Percentiles rank a stretch among this genome's conserved stretches.
phyloP scores from a whole-genome alignment of 2,113 vertebrate genomes.

The Copsychus sechellarum region DNA sequence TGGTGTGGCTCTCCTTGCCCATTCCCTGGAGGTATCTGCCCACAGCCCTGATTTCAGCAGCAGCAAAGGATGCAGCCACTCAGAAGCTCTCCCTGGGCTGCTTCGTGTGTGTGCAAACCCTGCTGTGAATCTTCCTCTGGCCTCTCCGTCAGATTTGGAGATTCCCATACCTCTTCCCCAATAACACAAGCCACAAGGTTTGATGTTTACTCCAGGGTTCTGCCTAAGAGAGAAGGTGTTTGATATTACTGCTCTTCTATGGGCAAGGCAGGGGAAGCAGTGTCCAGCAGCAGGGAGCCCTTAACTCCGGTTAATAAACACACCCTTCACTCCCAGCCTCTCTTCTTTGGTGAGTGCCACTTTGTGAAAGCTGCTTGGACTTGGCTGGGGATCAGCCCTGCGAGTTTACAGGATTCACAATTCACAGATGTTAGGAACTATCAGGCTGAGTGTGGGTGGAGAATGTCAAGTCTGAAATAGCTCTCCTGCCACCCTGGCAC shows the following conservation, averaged over 20 bases:
- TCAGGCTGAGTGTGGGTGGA: slow-evolving; percentile 78
- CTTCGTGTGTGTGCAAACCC: neutral
- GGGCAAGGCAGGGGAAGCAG: neutral
- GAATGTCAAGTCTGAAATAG: slow-evolving; percentile 86
- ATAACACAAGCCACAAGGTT: neutral
- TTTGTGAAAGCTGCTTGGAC: slow-evolving; percentile 66
- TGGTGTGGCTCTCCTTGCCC: neutral
- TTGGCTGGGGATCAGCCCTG: slow-evolving; percentile 71
- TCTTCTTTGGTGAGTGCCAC: slow-evolving; percentile 37
- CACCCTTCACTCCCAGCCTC: slow-evolving; percentile 57
- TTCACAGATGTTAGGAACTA: slow-evolving; percentile 86
- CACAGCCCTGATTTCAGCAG: neutral
- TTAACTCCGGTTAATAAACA: slow-evolving; percentile 43
- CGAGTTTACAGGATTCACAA: slow-evolving; percentile 77
- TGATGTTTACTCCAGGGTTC: neutral
- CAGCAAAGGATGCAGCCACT: neutral
- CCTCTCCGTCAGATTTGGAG: neutral
- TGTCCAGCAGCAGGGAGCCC: neutral
- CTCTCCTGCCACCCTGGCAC: slow-evolving; percentile 77
- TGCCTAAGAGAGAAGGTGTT: neutral
- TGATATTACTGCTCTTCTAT: neutral
- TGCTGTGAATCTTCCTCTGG: neutral
- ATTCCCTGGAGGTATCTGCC: neutral
- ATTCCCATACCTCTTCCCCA: neutral
- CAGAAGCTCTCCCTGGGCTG: neutral